These are phyloP conservation scores for Choloepus hoffmanni DNA, from an alignment of 2,113 vertebrate genomes.

Conservation along the genomic window DNA sequence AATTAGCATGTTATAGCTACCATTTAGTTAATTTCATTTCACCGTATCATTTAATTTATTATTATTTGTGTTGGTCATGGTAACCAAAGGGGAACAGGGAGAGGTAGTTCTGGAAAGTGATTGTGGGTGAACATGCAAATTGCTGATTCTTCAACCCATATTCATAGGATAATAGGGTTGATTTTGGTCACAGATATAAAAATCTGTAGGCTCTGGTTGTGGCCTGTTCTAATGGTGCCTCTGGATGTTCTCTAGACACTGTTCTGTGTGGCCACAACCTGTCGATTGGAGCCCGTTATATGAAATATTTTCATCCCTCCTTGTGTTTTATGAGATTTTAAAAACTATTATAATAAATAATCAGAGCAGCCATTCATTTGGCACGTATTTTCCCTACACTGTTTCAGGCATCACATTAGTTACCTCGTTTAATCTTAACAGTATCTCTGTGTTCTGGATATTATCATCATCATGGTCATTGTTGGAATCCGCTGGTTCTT, in stretches of 20 bases:
- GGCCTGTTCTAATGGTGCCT: background rate
- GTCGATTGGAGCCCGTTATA: background rate
- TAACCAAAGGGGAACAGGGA: background rate
- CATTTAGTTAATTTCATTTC: conserved; percentile 59
- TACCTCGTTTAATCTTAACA: background rate
- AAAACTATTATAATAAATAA: background rate
- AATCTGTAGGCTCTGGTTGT: background rate
- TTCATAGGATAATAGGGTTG: background rate
- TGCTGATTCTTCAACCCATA: background rate
- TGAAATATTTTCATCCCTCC: background rate
- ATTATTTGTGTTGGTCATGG: conserved; percentile 48
- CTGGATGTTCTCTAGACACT: background rate
- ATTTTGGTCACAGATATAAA: background rate
- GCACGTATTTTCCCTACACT: background rate
- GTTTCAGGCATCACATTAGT: background rate
- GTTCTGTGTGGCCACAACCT: background rate
- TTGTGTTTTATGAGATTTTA: background rate
- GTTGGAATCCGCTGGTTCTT: background rate
- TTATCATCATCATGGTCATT: background rate
- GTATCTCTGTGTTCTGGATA: background rate
- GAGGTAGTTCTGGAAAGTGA: background rate
- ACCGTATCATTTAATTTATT: background rate
- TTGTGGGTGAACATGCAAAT: background rate
- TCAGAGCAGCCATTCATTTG: background rate
- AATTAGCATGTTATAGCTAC: background rate